Evolutionary conservation across 2,113 vertebrate genomes (phyloP), one percentile per base, ranked within the genome.

Genomic region (Lycocorax pyrrhopterus): DNA sequence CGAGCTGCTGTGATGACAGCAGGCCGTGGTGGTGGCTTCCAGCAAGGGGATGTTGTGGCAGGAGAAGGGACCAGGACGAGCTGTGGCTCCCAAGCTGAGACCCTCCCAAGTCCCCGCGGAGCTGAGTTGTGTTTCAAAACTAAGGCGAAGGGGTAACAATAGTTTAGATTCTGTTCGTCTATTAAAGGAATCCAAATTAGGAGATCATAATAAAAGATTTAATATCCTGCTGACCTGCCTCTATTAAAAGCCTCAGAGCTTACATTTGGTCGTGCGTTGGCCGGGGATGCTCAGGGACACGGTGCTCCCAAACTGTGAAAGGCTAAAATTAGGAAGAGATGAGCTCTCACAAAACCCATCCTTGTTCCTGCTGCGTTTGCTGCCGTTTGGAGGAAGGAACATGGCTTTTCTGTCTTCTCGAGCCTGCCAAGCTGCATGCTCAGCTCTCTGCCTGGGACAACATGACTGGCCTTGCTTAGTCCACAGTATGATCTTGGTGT

Each of bases 391-490:
- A 98, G 98, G 98, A 98, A 98, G 99, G 99, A 99, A 99, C 98
- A 97, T 99, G 98, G 99, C 98, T 99, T 98, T 98, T 95, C 33
- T 98, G 98, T 95, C 71, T 91, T 90, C 98, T 98, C 77, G 96
- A 98, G 98, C 98, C 98, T 98, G 98, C 98, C 95, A 97, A 98
- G 98, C 97, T 99, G 99, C 99, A 99, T 99, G 99, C 98, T 98
- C 99, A 98, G 98, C 99, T 98, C 95, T 98, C 97, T 99, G 99
- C 99, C 98, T 99, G 98, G 98, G 98, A 98, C 97, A 91, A 98
- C 97, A 94, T 94, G 98, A 97, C 95, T 96, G 97, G 98, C 98
- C 98, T 98, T 98, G 99, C 98, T 95, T 98, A 95, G 98, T 92
- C 96, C 97, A 97, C 98, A 84, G 87, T 96, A 97, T 64, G 88